Conservation (phyloP, 2,888 invertebrate species). For the Antheraea yamamai region DNA sequence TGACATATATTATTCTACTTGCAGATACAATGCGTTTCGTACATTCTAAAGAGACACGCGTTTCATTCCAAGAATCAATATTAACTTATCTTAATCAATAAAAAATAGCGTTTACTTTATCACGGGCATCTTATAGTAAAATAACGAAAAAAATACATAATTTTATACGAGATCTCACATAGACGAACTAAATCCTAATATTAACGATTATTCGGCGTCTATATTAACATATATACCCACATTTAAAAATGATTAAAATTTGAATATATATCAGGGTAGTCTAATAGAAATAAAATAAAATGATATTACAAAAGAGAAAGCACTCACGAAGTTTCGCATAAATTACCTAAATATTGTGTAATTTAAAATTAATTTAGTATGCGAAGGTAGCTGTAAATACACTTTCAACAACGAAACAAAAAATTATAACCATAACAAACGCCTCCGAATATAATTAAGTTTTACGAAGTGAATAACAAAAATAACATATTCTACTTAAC, state of each 20-base stretch:
- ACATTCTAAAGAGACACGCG: too few species aligned
- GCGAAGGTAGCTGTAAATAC: not conserved
- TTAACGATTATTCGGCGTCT: too few species aligned
- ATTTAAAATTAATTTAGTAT: not conserved
- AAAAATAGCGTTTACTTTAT: too few species aligned
- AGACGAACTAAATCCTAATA: too few species aligned
- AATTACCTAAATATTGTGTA: not conserved
- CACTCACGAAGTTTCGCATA: not conserved
- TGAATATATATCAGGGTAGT: not conserved
- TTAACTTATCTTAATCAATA: too few species aligned
- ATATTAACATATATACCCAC: too few species aligned
- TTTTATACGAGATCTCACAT: too few species aligned
- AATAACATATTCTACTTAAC: constrained; percentile 5
- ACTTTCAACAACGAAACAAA: not conserved
- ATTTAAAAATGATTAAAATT: not conserved
- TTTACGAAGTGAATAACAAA: not conserved
- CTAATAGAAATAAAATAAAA: not conserved
- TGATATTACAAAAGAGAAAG: not conserved
- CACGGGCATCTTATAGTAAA: too few species aligned
- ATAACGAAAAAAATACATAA: too few species aligned
- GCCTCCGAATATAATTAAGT: not conserved
- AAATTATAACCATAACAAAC: not conserved
- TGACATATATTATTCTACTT: too few species aligned
- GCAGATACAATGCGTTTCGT: too few species aligned
- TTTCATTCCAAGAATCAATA: too few species aligned